Evolutionary conservation across 2,113 vertebrate genomes (phyloP), one percentile per base, ranked within the genome.

Genomic region (Prolemur simus): DNA sequence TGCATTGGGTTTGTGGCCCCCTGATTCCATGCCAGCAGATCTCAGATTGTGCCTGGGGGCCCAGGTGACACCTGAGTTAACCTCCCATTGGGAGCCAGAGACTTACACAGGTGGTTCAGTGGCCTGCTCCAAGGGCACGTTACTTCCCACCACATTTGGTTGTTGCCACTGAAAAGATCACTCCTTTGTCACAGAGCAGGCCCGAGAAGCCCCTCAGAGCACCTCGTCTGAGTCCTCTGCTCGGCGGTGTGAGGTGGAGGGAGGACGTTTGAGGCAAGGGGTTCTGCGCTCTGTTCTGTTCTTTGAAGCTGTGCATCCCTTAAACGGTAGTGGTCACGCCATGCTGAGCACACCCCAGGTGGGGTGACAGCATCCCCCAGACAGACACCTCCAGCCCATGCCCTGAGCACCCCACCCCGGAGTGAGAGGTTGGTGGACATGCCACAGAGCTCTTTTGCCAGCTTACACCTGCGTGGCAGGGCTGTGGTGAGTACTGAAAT

Each of bases 281-380:
- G 13, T 2, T 14, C 60, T 25, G 29, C 8, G 23, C 8, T 6
- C 54, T 4, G 1, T 23, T 13, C 52, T 23, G 13, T 13, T 39
- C 13, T 34, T 5, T 25, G 23, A 6, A 9, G 39, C 54, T 5
- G 2, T 1, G 47, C 45, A 10, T 73, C 56, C n/a, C 27, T 3
- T 17, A 17, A 17, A 23, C 9, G 32, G 12, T 13, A 45, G 17
- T 54, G 12, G 6, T 27, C 29, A 1, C 20, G 37, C 78, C 54
- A 21, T 2, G 2, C 13, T 0, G 8, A 37, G n/a, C 8, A 0
- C 23, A 15, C 39, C 58, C 1, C 37, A 29, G 0, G 0, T 8
- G 54, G 17, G 34, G 49, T 21, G 27, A 18, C 37, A 27, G 11
- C 17, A 2, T 47, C 25, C 20, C 45, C 45, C 66, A 37, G 27